Conservation (phyloP, 2,113 vertebrate species). For the Pandion haliaetus region DNA sequence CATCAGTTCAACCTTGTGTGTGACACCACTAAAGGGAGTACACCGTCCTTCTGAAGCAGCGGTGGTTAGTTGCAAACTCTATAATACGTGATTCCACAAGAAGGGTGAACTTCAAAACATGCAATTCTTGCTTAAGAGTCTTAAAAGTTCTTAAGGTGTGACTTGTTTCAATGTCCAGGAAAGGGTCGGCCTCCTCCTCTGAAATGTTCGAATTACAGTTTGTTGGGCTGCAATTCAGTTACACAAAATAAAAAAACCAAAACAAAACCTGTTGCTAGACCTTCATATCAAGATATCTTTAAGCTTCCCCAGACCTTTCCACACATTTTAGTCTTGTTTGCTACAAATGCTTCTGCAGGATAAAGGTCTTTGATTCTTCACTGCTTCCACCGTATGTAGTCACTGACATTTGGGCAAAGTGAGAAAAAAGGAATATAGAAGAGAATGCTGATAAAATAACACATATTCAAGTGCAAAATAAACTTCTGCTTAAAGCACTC, state of each 20-base stretch:
- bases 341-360: background rate
- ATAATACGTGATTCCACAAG: background rate
- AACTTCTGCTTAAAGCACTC: background rate
- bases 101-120: background rate
- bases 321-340: background rate
- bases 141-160: background rate
- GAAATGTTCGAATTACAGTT: background rate
- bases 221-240: background rate
- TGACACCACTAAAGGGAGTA: background rate
- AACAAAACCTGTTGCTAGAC: background rate
- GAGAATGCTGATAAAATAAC: background rate
- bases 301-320: background rate
- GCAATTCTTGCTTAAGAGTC: background rate
- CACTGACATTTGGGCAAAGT: background rate
- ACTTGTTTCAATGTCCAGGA: background rate
- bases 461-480: background rate
- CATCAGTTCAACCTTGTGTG: background rate
- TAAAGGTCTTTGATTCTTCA: background rate
- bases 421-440: background rate
- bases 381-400: background rate
- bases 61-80: accelerated
- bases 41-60: background rate
- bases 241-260: background rate
- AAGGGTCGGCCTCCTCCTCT: background rate
- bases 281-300: background rate